phyloP scores from a whole-genome alignment of 2,888 invertebrate species.

The Gymnosoma rotundatum region DNA sequence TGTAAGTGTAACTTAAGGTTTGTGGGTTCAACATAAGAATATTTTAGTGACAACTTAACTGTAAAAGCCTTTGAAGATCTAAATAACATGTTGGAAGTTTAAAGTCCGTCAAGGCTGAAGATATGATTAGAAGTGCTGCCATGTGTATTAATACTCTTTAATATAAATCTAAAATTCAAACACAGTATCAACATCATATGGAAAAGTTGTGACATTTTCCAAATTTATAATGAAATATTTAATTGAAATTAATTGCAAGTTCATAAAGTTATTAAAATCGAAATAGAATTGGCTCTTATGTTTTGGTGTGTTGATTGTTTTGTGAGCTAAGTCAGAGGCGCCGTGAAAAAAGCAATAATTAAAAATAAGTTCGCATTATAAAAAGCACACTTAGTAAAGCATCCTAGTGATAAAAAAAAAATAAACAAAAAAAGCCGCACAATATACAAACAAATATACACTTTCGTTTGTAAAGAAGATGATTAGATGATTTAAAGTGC shows the following conservation, averaged over 20 bases:
- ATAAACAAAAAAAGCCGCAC: no score
- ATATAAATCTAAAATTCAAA: background rate
- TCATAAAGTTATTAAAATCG: no score
- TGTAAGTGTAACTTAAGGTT: background rate
- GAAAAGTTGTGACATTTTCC: background rate
- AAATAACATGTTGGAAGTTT: slow-evolving; percentile 17
- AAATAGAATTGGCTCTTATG: background rate
- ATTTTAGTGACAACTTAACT: slow-evolving; percentile 15
- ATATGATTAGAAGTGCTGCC: slow-evolving; percentile 7
- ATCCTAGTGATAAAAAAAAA: no score
- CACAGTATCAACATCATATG: background rate
- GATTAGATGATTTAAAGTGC: no score
- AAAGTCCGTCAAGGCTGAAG: slow-evolving; percentile 32
- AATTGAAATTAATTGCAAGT: background rate
- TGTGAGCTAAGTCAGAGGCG: no score
- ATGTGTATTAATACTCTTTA: slow-evolving; percentile 8
- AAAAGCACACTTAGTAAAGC: no score
- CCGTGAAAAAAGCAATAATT: no score
- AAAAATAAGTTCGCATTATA: no score
- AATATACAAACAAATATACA: no score
- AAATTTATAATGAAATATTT: background rate
- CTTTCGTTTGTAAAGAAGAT: no score
- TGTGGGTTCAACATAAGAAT: slow-evolving; percentile 1
- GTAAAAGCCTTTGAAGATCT: slow-evolving; percentile 23
- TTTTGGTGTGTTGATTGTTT: no score